Base-by-base conservation (phyloP, 2,113 vertebrate species). In the Phalacrocorax carbo region DNA sequence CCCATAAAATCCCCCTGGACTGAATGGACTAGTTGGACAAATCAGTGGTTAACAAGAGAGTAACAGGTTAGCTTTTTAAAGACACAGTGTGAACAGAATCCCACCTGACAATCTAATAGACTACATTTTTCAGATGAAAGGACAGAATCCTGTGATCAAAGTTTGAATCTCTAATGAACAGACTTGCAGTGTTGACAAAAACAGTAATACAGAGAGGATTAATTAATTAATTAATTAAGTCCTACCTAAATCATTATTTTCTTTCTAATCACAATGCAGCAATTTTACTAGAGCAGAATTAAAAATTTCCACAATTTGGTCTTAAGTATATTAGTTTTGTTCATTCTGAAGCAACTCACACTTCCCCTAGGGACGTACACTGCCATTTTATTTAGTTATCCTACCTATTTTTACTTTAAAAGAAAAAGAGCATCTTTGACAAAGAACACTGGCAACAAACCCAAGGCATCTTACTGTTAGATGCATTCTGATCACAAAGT, bases 201-300 rank as follows among this genome's bases (percentile, higher is more conserved):
- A 91, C 76, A 98, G 90, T 92, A 97, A 91, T 82, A 98, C 89
- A 98, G 92, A 97, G 88, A 95, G 82, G 93, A 96, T 97, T 98
- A 97, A 97, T 97, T 98, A 97, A 97, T 94, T 82, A 95, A 81
- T 61, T 96, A 96, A 94, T 96, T 94, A 82, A 97, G 81, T 92
- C 85, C 89, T 90, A 94, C 79, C 61, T 94, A 97, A 97, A 96
- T 94, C 22, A 95, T 88, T 96, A 91, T 96, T 95, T 96, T 97
- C 19, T 87, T 91, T 96, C 82, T 88, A 96, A 97, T 97, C 90
- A 94, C 86, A 97, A 81, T 83, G 86, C 88, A 97, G 57, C 68
- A 76, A 85, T 95, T 97, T 96, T 94, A 95, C 96, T 95, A 95
- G 93, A 97, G 80, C 54, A 90, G 66, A 93, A 98, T 82, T 75